Evolutionary conservation across 2,888 invertebrate genomes (phyloP), one percentile per base, ranked within the genome.

Genomic region (Micoletzkya japonica): DNA sequence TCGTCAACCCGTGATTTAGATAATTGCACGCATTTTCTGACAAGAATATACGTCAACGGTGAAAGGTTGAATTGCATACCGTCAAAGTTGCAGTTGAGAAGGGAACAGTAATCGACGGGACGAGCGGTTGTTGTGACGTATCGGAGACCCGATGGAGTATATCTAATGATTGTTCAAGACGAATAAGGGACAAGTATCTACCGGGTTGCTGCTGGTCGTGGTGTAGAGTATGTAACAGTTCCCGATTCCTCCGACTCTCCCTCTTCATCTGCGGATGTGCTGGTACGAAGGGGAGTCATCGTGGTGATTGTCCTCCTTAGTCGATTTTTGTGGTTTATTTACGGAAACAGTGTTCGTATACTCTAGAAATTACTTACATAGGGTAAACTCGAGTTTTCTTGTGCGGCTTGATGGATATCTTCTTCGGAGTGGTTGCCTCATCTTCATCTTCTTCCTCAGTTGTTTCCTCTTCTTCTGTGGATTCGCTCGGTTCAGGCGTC

Each of bases 11-110:
- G 66, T 84, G 83, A 54, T 84, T 84, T 37, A 84, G 70, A 36
- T 84, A 84, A 68, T 82, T 80, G 70, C 84, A 83, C 0, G 84
- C 84, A 59, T 79, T 82, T 14, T 83, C 82, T 82, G 60, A 52
- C 80, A 71, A 28, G 32, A 70, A 52, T 30, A 14, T 24, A 24
- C n/a, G 34, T 1, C 56, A 26, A 56, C 24, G 26, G 28, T 57
- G n/a, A n/a, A n/a, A 54, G 7, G 56, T 17, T 28, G 14, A 6
- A 7, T 54, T 52, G 6, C 37, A 50, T 54, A 82, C 82, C 82
- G 59, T 84, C 82, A 69, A 84, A 84, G 56, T 80, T 80, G 71
- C 84, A 84, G 71, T 84, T 84, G 36, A 84, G 74, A 10, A 82
- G 56, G 26, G 77, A 73, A 68, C 84, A 84, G 70, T 82, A 84